phyloP scores from a whole-genome alignment of 1,140 invertebrate genomes.

The Drosophila sproati region DNA sequence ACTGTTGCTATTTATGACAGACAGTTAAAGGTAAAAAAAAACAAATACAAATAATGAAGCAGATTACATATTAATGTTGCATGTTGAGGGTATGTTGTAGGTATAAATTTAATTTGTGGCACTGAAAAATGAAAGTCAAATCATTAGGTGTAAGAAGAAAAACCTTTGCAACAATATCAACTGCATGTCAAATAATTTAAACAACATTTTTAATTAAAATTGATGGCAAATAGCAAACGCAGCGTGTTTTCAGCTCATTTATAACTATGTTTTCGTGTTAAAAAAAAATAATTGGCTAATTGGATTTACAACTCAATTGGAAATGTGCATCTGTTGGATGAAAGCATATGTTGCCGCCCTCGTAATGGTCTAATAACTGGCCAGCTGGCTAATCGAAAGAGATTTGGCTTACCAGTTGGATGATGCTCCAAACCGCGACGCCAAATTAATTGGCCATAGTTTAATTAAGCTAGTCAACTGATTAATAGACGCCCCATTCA shows the following conservation, averaged over 20 bases:
- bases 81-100: no score
- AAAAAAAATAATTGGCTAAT: slow-evolving; percentile 58
- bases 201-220: slow-evolving; percentile 26
- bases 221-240: slow-evolving; percentile 37
- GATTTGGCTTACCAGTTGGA: slow-evolving; percentile 3
- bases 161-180: neutral
- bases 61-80: no score
- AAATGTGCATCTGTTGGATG: slow-evolving; percentile 35
- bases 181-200: slow-evolving; percentile 54
- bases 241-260: slow-evolving; percentile 6
- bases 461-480: slow-evolving; percentile 34
- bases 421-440: neutral
- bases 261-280: slow-evolving; percentile 36
- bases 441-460: slow-evolving; percentile 16
- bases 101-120: neutral
- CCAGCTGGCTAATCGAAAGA: neutral
- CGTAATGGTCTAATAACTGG: slow-evolving; percentile 67
- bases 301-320: slow-evolving; percentile 70
- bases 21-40: no score
- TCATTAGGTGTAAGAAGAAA: slow-evolving; percentile 7
- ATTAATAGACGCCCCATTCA: slow-evolving; percentile 63
- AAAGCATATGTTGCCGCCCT: slow-evolving; percentile 14
- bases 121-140: slow-evolving; percentile 11
- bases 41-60: no score
- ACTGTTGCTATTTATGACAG: neutral